phyloP scores from a whole-genome alignment of 2,888 invertebrate species.

The Temnothorax rugatulus region DNA sequence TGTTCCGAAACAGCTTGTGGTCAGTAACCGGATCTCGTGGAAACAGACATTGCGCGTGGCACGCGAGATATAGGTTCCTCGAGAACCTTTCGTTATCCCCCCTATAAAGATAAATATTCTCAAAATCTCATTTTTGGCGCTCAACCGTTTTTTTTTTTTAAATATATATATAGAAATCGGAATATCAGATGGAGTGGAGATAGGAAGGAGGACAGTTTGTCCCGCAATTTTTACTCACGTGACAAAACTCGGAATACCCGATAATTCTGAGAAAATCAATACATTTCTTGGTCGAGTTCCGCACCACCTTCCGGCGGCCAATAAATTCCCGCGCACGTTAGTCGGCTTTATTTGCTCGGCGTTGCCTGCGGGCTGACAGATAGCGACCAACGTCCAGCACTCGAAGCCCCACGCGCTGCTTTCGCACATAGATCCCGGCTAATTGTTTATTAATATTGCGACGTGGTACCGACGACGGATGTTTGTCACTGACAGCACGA shows the following conservation, averaged over 20 bases:
- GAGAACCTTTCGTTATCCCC: not conserved
- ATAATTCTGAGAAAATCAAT: constrained; percentile 42
- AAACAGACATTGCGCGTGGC: not conserved
- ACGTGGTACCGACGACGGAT: constrained; percentile 56
- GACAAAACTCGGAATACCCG: not conserved
- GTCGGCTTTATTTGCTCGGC: constrained; percentile 71
- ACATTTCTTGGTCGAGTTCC: constrained; percentile 10
- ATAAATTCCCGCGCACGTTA: constrained; percentile 66
- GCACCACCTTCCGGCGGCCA: not conserved
- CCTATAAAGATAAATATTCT: not conserved
- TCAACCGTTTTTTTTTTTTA: not conserved
- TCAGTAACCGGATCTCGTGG: not conserved
- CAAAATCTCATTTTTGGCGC: not conserved
- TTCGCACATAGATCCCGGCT: constrained; percentile 53
- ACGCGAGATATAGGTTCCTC: not conserved
- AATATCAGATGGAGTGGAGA: not conserved
- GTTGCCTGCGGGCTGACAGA: constrained; percentile 72
- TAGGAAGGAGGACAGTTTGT: not conserved
- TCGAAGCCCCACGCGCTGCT: constrained; percentile 18
- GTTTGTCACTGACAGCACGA: constrained; percentile 60
- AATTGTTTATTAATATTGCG: constrained; percentile 74
- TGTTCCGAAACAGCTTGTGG: not conserved
- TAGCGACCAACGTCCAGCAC: constrained; percentile 61
- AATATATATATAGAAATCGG: not conserved
- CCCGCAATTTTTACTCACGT: not conserved